A percentile compares a stretch with the other conserved stretches of the same genome.
Evolutionary conservation across 2,888 invertebrate species (phyloP).

Genomic region (Cistogaster globosa): DNA sequence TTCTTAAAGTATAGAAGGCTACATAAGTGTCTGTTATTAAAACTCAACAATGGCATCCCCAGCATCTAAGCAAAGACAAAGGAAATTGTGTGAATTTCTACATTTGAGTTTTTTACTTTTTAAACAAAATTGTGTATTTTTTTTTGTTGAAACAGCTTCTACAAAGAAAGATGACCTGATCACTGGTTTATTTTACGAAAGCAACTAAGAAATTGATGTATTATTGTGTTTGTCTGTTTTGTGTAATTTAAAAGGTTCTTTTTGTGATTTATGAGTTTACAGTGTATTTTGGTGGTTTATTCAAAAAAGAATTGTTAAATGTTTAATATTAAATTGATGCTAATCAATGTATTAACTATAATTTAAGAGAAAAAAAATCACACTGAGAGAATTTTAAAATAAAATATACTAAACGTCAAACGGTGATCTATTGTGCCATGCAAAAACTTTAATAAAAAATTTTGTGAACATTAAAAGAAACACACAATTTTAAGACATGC

Average conservation of each 20-base stretch:
- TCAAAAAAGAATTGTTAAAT: conserved; percentile 12
- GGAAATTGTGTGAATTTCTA: conserved; percentile 67
- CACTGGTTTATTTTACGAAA: conserved; percentile 39
- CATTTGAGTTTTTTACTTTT: conserved; percentile 43
- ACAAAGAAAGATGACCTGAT: conserved; percentile 31
- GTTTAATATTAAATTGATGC: conserved; percentile 64
- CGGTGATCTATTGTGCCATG: too few species aligned
- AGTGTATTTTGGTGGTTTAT: conserved; percentile 41
- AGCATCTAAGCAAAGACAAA: not conserved
- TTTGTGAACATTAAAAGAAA: too few species aligned
- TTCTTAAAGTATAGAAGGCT: not conserved
- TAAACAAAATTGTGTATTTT: conserved; percentile 37
- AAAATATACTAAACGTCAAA: too few species aligned
- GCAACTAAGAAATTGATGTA: conserved; percentile 33
- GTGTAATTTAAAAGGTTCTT: conserved; percentile 38
- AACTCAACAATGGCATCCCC: conserved; percentile 14
- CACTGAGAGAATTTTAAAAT: conserved; percentile 39
- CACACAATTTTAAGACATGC: too few species aligned
- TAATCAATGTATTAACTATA: conserved; percentile 64
- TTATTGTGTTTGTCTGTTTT: conserved; percentile 32
- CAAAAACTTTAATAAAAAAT: too few species aligned
- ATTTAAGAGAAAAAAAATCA: conserved; percentile 3
- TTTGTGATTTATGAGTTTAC: conserved; percentile 59
- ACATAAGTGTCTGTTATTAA: not conserved
- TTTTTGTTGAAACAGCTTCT: not conserved